These are phyloP conservation scores for Lemur catta DNA, from an alignment of 2,797 vertebrate species.

Conservation along the genomic window DNA sequence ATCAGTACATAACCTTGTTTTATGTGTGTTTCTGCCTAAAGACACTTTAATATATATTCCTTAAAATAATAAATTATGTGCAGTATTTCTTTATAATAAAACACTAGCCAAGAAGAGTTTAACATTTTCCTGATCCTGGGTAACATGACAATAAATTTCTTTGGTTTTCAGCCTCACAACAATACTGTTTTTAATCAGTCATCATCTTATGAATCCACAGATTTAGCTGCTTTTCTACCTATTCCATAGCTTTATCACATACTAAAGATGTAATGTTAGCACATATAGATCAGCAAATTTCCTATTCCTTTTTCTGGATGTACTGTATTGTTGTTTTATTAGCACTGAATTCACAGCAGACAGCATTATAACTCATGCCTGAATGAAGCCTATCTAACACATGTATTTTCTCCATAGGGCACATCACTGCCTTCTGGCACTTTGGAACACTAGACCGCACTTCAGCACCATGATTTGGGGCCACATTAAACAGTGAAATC, in stretches of 20 bases:
- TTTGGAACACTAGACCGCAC: neutral
- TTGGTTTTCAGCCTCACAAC: neutral
- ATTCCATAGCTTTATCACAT: neutral
- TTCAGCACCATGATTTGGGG: neutral
- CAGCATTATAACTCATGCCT: neutral
- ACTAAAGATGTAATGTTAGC: neutral
- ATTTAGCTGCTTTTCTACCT: slow-evolving; percentile 1
- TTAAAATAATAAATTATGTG: neutral
- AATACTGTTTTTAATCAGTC: neutral
- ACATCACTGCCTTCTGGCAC: neutral
- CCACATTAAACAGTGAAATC: neutral
- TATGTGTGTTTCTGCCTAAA: slow-evolving; percentile 23
- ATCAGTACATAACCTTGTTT: neutral
- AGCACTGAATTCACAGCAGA: neutral
- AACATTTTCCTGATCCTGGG: neutral
- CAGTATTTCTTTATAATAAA: neutral
- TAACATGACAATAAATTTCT: neutral
- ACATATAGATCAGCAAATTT: neutral
- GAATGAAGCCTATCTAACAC: neutral
- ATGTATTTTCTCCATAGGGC: neutral
- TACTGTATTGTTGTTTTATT: neutral
- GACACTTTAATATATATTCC: neutral
- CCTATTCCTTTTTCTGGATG: slow-evolving; percentile 3
- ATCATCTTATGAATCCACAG: neutral
- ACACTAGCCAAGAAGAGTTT: neutral